Percentiles rank a stretch among this genome's conserved stretches.
Evolutionary conservation across 1,140 invertebrate genomes (phyloP).

Genomic region (Bombyx mandarina): DNA sequence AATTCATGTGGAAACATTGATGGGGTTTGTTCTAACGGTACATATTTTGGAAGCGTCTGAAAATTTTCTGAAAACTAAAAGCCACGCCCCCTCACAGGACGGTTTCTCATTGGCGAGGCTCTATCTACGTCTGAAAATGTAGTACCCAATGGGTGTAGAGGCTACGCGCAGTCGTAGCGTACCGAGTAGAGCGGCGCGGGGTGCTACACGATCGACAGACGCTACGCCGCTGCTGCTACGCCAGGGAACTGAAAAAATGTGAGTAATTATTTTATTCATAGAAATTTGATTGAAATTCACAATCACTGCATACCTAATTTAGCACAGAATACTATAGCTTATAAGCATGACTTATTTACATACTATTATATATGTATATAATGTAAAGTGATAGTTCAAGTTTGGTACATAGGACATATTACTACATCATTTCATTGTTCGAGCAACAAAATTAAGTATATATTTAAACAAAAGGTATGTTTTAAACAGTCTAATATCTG

Average conservation of each 20-base stretch:
- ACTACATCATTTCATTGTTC: too few relatives aligned
- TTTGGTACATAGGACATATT: too few relatives aligned
- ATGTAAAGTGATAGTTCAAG: too few relatives aligned
- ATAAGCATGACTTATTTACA: too few relatives aligned
- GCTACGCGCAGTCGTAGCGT: slow-evolving; percentile 60
- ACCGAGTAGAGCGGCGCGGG: slow-evolving; percentile 42
- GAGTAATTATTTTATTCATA: slow-evolving; percentile 29
- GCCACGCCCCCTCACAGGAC: slow-evolving; percentile 54
- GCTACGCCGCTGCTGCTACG: slow-evolving; percentile 59
- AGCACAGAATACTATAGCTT: neutral
- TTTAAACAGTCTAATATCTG: too few relatives aligned
- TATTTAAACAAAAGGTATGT: too few relatives aligned
- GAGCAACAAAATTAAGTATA: too few relatives aligned
- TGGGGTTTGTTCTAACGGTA: slow-evolving; percentile 32
- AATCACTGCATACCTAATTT: neutral
- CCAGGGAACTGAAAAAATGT: slow-evolving; percentile 61
- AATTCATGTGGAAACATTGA: slow-evolving; percentile 27
- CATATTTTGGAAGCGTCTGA: slow-evolving; percentile 52
- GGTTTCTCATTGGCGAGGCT: slow-evolving; percentile 39
- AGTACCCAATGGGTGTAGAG: slow-evolving; percentile 44
- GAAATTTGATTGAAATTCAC: neutral
- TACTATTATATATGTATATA: too few relatives aligned
- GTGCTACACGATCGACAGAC: slow-evolving; percentile 61
- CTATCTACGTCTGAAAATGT: slow-evolving; percentile 35
- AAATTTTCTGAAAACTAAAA: slow-evolving; percentile 66